These are phyloP conservation scores for Philopedon plagiatum DNA, from an alignment of 2,888 invertebrate genomes.

Conservation along the genomic window DNA sequence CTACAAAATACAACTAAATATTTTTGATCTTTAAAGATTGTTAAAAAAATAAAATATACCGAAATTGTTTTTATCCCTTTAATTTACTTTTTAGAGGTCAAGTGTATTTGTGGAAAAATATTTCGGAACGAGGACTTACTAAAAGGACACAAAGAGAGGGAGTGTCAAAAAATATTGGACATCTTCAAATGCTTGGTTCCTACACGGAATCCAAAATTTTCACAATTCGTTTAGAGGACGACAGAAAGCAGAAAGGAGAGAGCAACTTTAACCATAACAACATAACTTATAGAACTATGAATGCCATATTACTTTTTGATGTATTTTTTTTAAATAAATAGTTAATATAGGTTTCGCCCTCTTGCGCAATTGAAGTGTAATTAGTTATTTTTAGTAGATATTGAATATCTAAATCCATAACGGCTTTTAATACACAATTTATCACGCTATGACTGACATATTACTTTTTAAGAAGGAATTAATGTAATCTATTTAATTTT, in stretches of 20 bases:
- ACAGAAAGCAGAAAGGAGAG: background rate
- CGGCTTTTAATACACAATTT: too few relatives aligned
- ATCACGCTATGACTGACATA: too few relatives aligned
- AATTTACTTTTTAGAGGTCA: constrained; percentile 32
- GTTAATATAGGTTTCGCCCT: too few relatives aligned
- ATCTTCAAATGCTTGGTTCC: constrained; percentile 49
- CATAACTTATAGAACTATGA: background rate
- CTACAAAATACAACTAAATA: background rate
- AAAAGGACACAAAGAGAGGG: constrained; percentile 36
- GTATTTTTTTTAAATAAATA: too few relatives aligned
- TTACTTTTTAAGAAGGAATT: too few relatives aligned
- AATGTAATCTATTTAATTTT: too few relatives aligned
- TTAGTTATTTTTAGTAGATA: too few relatives aligned
- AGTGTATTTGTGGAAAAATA: constrained; percentile 38
- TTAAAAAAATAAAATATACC: background rate
- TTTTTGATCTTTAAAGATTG: background rate
- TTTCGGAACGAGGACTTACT: constrained; percentile 9
- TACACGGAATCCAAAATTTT: constrained; percentile 41
- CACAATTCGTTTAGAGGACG: constrained; percentile 48
- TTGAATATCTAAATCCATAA: too few relatives aligned
- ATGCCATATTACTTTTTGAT: background rate
- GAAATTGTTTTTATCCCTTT: background rate
- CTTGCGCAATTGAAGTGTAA: too few relatives aligned
- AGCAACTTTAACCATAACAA: background rate
- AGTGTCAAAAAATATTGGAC: constrained; percentile 44